Evolutionary conservation across 2,888 invertebrate genomes (phyloP).

Genomic region (Oegoconia quadripuncta): DNA sequence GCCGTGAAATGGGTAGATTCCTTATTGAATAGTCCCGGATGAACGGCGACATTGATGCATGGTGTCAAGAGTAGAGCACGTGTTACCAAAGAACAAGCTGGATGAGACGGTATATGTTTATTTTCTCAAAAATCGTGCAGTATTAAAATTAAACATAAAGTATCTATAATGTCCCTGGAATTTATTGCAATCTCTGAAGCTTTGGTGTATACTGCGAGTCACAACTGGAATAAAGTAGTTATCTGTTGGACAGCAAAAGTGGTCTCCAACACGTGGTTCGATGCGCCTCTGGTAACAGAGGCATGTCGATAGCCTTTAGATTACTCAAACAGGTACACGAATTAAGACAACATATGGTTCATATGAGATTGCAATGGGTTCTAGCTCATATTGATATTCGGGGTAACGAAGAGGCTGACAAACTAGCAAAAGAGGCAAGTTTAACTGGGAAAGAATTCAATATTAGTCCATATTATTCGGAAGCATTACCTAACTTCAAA

Average conservation of each 20-base stretch:
- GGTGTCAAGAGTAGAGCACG: slow-evolving; percentile 6
- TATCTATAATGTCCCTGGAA: slow-evolving; percentile 5
- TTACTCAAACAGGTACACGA: neutral
- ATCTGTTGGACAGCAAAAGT: neutral
- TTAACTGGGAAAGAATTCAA: no score
- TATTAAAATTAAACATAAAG: neutral
- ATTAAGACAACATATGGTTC: neutral
- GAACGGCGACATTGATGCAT: slow-evolving; percentile 25
- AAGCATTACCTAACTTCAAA: no score
- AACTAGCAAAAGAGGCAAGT: no score
- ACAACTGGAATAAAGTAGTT: neutral
- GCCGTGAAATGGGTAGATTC: slow-evolving; percentile 27
- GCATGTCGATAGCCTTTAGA: slow-evolving; percentile 5
- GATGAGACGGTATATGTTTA: no score
- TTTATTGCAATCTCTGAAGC: neutral
- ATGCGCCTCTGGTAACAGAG: slow-evolving; percentile 11
- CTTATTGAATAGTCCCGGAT: slow-evolving; percentile 23
- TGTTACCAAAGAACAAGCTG: slow-evolving; percentile 1
- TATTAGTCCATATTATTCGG: no score
- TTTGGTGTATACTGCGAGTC: neutral
- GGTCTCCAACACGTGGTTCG: slow-evolving; percentile 6
- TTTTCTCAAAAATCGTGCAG: neutral
- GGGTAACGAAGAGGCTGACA: no score
- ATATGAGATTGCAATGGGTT: slow-evolving; percentile 11
- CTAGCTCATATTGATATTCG: no score